phyloP scores from a whole-genome alignment of 2,888 invertebrate genomes.

The Deilephila porcellus region DNA sequence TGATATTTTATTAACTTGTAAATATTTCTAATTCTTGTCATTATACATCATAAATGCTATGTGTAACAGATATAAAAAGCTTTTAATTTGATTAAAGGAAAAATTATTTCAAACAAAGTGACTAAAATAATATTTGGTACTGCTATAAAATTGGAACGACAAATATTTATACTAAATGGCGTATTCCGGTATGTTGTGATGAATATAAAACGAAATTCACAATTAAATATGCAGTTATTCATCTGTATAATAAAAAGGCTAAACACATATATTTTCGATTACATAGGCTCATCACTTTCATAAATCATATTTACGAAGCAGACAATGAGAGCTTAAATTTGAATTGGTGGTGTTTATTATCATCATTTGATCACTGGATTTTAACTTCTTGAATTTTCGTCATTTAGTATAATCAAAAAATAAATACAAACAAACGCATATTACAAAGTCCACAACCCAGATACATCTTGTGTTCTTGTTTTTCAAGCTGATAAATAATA shows the following conservation, averaged over 20 bases:
- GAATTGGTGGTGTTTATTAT: background rate
- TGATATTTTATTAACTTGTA: no score
- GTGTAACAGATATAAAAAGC: no score
- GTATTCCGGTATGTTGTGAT: background rate
- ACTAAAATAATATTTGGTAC: no score
- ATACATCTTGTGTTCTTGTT: no score
- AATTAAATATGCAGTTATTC: background rate
- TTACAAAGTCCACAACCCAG: no score
- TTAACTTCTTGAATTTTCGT: background rate
- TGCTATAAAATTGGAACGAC: background rate
- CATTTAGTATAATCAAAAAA: no score
- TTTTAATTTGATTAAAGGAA: no score
- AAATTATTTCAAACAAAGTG: no score
- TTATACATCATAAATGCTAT: no score
- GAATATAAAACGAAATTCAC: background rate
- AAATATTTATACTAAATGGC: background rate
- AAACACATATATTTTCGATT: background rate
- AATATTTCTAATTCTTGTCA: no score
- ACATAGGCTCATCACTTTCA: background rate
- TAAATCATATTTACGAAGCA: conserved; percentile 1
- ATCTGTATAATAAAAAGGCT: background rate
- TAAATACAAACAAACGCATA: no score
- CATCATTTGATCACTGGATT: background rate
- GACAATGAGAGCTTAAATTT: background rate
- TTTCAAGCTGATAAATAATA: no score